Evolutionary conservation across 2,888 invertebrate species (phyloP).

Genomic region (Plebejus anna): DNA sequence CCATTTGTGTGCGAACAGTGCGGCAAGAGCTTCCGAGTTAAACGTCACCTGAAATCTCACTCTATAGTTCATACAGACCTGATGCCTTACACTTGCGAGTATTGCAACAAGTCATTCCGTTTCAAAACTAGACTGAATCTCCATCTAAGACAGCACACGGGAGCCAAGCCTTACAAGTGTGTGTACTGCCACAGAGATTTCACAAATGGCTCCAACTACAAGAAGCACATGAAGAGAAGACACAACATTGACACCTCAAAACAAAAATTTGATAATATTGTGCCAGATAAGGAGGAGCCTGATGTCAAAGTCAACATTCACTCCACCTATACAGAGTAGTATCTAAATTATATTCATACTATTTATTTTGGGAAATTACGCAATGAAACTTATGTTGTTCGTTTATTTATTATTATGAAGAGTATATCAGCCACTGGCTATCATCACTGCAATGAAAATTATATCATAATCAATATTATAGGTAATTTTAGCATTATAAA

Average conservation of each 20-base stretch:
- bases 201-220: conserved; percentile 72
- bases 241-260: conserved; percentile 68
- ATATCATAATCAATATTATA: background rate
- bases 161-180: conserved; percentile 69
- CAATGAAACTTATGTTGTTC: background rate
- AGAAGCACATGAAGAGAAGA: conserved; percentile 71
- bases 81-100: conserved; percentile 66
- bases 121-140: conserved; percentile 69
- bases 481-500: background rate
- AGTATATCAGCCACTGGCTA: background rate
- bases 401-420: background rate
- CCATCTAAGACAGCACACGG: conserved; percentile 71
- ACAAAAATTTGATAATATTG: conserved; percentile 50
- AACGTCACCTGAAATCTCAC: conserved; percentile 71
- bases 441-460: background rate
- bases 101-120: conserved; percentile 67
- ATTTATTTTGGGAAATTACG: background rate
- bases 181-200: conserved; percentile 65
- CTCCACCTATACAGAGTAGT: background rate
- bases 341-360: background rate
- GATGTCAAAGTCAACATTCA: conserved; percentile 8
- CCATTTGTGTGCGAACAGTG: conserved; percentile 74
- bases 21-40: conserved; percentile 67
- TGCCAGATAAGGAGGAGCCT: conserved; percentile 40
- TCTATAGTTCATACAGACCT: conserved; percentile 71